phyloP scores from a whole-genome alignment of 2,888 invertebrate species.

The Tenthredo amoena region DNA sequence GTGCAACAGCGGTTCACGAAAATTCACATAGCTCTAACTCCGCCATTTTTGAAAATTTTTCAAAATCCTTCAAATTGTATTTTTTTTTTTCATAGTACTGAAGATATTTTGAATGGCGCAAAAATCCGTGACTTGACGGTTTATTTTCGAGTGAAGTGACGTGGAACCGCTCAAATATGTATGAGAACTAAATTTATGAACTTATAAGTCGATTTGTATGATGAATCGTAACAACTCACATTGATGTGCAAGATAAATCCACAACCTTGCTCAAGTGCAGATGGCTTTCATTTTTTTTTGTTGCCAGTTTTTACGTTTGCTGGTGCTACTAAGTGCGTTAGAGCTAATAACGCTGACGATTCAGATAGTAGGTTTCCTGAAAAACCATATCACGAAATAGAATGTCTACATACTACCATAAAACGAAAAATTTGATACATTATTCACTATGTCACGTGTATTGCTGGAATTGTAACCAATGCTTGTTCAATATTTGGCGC shows the following conservation, averaged over 20 bases:
- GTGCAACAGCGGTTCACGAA: too few species aligned
- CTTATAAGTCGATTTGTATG: not conserved
- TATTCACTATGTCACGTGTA: not conserved
- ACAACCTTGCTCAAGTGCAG: not conserved
- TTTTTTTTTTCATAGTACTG: too few species aligned
- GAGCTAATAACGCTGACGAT: not conserved
- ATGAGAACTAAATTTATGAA: not conserved
- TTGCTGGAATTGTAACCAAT: not conserved
- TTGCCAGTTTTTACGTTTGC: conserved; percentile 6
- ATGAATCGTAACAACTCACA: not conserved
- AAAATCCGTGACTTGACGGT: too few species aligned
- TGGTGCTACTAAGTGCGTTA: not conserved
- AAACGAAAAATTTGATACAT: not conserved
- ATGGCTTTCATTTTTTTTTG: conserved; percentile 11
- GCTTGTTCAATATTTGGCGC: not conserved
- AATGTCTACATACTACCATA: not conserved
- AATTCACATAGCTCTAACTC: too few species aligned
- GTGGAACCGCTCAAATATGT: too few species aligned
- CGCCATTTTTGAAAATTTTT: too few species aligned
- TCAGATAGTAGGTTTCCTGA: not conserved
- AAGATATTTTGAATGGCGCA: too few species aligned
- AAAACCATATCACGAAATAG: not conserved
- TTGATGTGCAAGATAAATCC: conserved; percentile 8
- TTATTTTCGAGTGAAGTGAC: too few species aligned
- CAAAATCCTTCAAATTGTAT: too few species aligned